Percentiles rank a stretch among this genome's conserved stretches.
Conservation (phyloP, 2,888 invertebrate species). For the Apotomis betuletana region DNA sequence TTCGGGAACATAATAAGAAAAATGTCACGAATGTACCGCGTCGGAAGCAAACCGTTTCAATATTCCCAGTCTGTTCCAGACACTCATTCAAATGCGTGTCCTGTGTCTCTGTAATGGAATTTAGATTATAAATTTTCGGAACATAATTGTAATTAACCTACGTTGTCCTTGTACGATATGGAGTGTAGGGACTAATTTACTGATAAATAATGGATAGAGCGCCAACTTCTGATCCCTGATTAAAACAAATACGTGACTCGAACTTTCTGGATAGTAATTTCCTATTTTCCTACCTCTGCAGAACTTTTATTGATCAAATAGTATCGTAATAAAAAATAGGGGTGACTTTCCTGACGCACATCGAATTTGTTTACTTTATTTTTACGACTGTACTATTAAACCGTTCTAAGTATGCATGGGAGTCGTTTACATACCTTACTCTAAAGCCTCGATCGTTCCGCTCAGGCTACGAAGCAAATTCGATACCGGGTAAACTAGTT, state of each 20-base stretch:
- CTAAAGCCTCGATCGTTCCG: not conserved
- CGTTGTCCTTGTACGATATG: conserved; percentile 45
- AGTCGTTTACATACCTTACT: not conserved
- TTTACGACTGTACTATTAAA: conserved; percentile 13
- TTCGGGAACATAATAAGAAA: conserved; percentile 22
- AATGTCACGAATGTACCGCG: conserved; percentile 20
- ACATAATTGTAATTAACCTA: conserved; percentile 50
- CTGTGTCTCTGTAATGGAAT: conserved; percentile 55
- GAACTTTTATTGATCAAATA: conserved; percentile 6
- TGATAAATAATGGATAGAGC: conserved; percentile 28
- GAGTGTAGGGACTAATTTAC: conserved; percentile 24
- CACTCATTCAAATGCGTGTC: conserved; percentile 40
- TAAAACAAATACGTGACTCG: conserved; percentile 31
- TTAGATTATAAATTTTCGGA: conserved; percentile 56
- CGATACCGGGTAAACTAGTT: not conserved
- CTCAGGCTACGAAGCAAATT: not conserved
- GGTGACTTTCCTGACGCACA: not conserved
- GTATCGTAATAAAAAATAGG: conserved; percentile 12
- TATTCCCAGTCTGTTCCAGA: conserved; percentile 27
- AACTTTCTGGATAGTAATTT: conserved; percentile 24
- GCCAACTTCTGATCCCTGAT: conserved; percentile 26
- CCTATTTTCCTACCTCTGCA: conserved; percentile 10
- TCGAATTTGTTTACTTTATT: conserved; percentile 19
- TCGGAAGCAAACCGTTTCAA: conserved; percentile 24
- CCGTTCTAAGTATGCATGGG: not conserved